Evolutionary conservation across 2,113 vertebrate species (phyloP), one percentile per base, ranked within the genome.

Genomic region (Syngnathus typhle): DNA sequence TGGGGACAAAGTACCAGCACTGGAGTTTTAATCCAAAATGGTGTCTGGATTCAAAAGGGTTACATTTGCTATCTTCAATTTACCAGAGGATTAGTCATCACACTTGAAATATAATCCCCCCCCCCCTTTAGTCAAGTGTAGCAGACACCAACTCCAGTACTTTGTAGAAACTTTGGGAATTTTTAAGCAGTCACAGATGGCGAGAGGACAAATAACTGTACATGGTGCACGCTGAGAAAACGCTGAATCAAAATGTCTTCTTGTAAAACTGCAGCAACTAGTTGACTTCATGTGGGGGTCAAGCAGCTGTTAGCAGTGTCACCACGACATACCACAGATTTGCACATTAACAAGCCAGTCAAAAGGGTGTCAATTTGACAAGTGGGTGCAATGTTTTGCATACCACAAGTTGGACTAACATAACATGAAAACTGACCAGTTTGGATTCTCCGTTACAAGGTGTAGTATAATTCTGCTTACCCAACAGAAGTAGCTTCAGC

Each of bases 401-500:
- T 78, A 58, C 12, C 55, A 58, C 54, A 56, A 56, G 27, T 55
- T 2, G 16, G 60, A 70, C 38, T 32, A 69, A 23, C 12, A n/a
- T 36, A 6, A 12, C 18, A 44, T 15, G 6, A 62, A 44, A 13
- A 44, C 5, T 15, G 13, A 58, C 27, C 55, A 58, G 16, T 36
- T 58, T 36, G 55, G 27, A 36, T 36, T 15, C 5, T 18, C 49
- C 2, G 13, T 58, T 18, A 36, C 13, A 2, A 7, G 10, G 41
- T 27, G 13, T 23, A 27, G 13, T 9, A 47, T 38, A 8, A 46
- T 72, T 67, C 23, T 44, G 41, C 82, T 76, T 88, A 95, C 94
- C 94, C 68, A 95, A 88, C 76, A 96, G 87, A 69, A 96, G 94
- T 73, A 96, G 92, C 87, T 96, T 95, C 79, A 95, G 93, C 85